Percentiles rank a stretch among this genome's conserved stretches.
phyloP scores from a whole-genome alignment of 1,140 invertebrate genomes.

The Calliphora vicina region DNA sequence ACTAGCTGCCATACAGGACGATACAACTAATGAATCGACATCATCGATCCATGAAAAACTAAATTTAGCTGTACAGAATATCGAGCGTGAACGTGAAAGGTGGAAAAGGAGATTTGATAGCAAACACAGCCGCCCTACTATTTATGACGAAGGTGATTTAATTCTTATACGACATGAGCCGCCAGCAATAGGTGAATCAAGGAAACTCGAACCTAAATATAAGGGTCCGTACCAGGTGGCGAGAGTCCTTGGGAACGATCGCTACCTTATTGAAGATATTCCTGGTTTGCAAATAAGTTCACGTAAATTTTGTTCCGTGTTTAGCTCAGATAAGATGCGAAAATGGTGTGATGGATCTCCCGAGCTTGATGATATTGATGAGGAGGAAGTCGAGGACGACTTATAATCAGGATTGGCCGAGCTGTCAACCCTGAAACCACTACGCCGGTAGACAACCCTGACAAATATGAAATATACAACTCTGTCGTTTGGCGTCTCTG shows the following conservation, averaged over 20 bases:
- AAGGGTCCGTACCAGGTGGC: neutral
- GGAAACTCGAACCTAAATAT: constrained; percentile 18
- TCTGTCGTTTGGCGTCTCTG: no score
- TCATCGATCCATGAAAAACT: neutral
- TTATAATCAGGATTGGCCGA: constrained; percentile 10
- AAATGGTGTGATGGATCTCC: neutral
- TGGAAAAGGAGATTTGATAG: constrained; percentile 17
- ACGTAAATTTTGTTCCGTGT: constrained; percentile 1
- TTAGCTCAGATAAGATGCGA: neutral
- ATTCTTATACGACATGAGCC: neutral
- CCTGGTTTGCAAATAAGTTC: neutral
- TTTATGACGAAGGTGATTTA: neutral
- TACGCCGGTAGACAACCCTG: neutral
- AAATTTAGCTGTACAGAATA: neutral
- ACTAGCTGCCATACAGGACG: neutral
- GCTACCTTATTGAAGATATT: neutral
- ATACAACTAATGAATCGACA: neutral
- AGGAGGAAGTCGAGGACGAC: neutral
- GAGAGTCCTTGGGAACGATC: neutral
- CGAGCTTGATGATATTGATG: neutral
- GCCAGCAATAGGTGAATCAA: neutral
- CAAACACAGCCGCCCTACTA: neutral
- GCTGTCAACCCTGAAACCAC: neutral
- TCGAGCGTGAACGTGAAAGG: neutral
- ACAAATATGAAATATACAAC: constrained; percentile 65